Conservation (phyloP, 2,888 invertebrate species). For the Stenichneumon culpator region DNA sequence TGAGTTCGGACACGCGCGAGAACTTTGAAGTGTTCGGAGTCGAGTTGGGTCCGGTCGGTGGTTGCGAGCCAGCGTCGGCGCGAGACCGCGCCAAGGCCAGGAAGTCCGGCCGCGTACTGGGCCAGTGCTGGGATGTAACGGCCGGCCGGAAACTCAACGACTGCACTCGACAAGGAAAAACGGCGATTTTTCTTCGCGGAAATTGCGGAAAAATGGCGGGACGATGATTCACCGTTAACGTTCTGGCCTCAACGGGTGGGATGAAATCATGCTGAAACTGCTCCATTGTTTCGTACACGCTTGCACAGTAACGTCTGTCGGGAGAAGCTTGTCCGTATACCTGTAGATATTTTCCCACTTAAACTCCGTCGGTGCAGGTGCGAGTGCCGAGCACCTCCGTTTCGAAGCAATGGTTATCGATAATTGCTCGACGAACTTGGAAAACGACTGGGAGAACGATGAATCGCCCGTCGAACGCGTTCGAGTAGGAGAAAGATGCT, state of each 20-base stretch:
- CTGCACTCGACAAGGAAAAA: not conserved
- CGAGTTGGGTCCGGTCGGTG: no score
- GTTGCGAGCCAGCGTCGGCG: no score
- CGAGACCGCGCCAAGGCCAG: no score
- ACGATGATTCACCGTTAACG: no score
- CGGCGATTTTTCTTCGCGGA: not conserved
- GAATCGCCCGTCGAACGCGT: not conserved
- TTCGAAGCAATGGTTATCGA: constrained; percentile 51
- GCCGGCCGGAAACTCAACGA: no score
- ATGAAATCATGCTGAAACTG: constrained; percentile 39
- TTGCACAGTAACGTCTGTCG: constrained; percentile 19
- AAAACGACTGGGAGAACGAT: constrained; percentile 24
- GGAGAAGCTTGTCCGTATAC: not conserved
- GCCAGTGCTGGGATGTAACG: no score
- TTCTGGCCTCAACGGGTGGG: not conserved
- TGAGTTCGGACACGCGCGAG: not conserved
- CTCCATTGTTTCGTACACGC: constrained; percentile 42
- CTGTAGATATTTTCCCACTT: constrained; percentile 44
- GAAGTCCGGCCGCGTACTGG: no score
- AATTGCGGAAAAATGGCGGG: constrained; percentile 13
- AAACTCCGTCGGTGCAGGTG: constrained; percentile 20
- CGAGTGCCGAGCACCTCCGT: constrained; percentile 29
- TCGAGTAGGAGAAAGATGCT: constrained; percentile 25
- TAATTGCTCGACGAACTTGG: constrained; percentile 55
- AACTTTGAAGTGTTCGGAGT: not conserved